A percentile compares a stretch with the other conserved stretches of the same genome.
phyloP scores from a whole-genome alignment of 2,888 invertebrate species.

The Ceriagrion tenellum region DNA sequence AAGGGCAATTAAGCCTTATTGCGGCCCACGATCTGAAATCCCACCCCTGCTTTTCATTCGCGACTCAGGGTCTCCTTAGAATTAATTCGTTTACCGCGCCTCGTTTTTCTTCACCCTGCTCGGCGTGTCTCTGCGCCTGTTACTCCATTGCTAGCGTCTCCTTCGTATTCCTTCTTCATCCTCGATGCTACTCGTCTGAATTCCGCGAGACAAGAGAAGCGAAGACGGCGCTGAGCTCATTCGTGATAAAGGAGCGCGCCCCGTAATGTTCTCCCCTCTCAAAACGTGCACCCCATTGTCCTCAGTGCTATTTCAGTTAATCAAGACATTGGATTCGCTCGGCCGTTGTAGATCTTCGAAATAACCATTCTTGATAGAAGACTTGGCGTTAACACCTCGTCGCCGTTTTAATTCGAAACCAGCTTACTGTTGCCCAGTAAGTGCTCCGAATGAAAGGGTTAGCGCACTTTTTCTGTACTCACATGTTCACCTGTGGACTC shows the following conservation, averaged over 20 bases:
- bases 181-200: neutral
- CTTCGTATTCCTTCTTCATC: neutral
- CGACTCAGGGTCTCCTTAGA: neutral
- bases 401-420: neutral
- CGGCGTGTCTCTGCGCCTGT: neutral
- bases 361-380: neutral
- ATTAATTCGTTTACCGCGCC: neutral
- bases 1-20: conserved; percentile 18
- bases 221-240: neutral
- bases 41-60: neutral
- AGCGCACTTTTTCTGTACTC: neutral
- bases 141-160: neutral
- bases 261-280: neutral
- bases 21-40: conserved; percentile 4
- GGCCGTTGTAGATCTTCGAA: neutral
- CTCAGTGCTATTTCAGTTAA: neutral
- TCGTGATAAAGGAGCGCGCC: neutral
- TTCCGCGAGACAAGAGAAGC: neutral
- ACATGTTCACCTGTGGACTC: no score
- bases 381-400: neutral
- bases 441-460: neutral
- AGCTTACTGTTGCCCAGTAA: neutral
- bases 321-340: neutral
- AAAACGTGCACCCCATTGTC: neutral
- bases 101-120: neutral